Evolutionary conservation across 2,888 invertebrate species (phyloP).

Genomic region (Drosophila pseudotakahashii): DNA sequence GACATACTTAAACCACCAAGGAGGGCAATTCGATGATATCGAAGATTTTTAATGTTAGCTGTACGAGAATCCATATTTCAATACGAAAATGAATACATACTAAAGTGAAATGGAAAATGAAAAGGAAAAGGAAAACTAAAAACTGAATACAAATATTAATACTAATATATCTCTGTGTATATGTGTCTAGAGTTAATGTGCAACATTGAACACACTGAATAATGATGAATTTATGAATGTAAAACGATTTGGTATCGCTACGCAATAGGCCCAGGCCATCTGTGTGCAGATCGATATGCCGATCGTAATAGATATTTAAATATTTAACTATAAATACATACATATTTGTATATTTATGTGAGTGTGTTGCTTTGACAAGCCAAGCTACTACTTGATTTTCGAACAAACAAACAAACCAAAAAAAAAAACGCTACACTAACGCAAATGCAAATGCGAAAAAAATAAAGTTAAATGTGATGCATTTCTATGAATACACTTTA

Average conservation of each 20-base stretch:
- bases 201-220: constrained; percentile 20
- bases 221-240: constrained; percentile 39
- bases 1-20: constrained; percentile 8
- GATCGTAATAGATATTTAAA: neutral
- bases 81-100: neutral
- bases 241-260: constrained; percentile 1
- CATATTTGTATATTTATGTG: constrained; percentile 16
- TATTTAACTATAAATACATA: neutral
- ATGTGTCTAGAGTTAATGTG: constrained; percentile 31
- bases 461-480: constrained; percentile 66
- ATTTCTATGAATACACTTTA: constrained; percentile 52
- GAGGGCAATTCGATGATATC: constrained; percentile 1
- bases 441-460: constrained; percentile 3
- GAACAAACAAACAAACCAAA: neutral
- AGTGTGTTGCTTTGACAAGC: constrained; percentile 24
- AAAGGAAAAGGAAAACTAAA: neutral
- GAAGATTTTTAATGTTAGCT: constrained; percentile 25
- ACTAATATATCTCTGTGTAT: constrained; percentile 10
- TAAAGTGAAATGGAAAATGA: too few relatives aligned
- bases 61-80: neutral
- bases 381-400: constrained; percentile 11
- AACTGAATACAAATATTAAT: constrained; percentile 12
- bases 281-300: constrained; percentile 12
- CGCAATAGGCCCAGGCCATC: neutral
- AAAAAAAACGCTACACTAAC: constrained; percentile 7